Evolutionary conservation across 37 sponge, comb jelly and placozoan species (phyloP).

Genomic region (Cladorhizidae sp.): DNA sequence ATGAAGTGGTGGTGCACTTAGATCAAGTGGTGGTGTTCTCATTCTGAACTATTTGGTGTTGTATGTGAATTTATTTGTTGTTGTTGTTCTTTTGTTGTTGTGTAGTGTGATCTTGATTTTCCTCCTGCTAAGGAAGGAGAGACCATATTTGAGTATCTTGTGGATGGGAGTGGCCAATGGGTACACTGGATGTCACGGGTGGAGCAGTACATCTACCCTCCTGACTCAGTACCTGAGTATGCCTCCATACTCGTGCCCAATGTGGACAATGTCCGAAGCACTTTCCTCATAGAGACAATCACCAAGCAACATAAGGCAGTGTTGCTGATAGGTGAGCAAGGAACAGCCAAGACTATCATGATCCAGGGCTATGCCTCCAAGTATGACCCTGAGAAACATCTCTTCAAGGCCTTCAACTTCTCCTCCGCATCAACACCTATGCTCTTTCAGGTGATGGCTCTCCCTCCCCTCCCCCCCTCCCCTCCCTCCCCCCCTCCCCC

Average conservation of each 20-base stretch:
- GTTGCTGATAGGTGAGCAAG: constrained; percentile 95
- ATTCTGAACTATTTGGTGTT: too few relatives aligned
- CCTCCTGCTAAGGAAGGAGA: constrained; percentile 79
- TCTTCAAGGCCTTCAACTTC: constrained; percentile 95
- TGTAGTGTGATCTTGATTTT: constrained; percentile 65
- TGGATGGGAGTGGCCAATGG: constrained; percentile 82
- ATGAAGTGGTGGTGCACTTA: too few relatives aligned
- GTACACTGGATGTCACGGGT: constrained; percentile 83
- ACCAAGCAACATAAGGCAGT: constrained; percentile 92
- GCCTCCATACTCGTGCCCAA: constrained; percentile 97
- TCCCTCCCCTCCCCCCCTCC: not conserved
- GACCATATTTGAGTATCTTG: constrained; percentile 97
- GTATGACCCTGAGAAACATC: constrained; percentile 91
- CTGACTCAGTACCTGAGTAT: constrained; percentile 86
- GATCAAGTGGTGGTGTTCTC: too few relatives aligned
- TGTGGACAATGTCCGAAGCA: constrained; percentile 97
- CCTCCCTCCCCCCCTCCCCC: too few relatives aligned
- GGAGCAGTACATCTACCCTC: constrained; percentile 87
- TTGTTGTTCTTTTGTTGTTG: not conserved
- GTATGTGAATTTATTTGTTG: too few relatives aligned
- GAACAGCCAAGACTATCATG: constrained; percentile 98
- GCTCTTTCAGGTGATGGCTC: constrained; percentile 82
- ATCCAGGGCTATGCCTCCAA: constrained; percentile 84
- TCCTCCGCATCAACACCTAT: constrained; percentile 95
- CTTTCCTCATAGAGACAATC: constrained; percentile 92